phyloP scores from a whole-genome alignment of 2,797 vertebrate species.

The Rhadinocentrus ornatus region DNA sequence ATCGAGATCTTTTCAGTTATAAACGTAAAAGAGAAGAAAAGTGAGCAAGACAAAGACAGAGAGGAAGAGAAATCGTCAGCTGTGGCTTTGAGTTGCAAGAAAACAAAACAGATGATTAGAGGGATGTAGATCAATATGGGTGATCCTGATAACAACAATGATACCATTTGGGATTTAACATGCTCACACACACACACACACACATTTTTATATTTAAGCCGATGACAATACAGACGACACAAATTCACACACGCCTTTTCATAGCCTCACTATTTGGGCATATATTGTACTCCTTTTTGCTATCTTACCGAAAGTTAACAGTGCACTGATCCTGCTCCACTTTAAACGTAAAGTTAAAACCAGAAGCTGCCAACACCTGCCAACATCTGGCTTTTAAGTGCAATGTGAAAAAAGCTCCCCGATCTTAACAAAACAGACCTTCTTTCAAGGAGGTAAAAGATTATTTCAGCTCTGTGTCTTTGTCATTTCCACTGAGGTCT shows the following conservation, averaged over 20 bases:
- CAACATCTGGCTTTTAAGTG: no score
- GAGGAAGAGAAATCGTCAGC: constrained; percentile 43
- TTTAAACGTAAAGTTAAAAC: not conserved
- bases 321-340: not conserved
- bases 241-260: constrained; percentile 12
- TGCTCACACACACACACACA: constrained; percentile 12
- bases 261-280: constrained; percentile 11
- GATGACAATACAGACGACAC: not conserved
- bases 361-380: not conserved
- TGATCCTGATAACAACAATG: constrained; percentile 60
- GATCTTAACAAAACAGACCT: not conserved
- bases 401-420: no score
- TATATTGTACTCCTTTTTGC: not conserved
- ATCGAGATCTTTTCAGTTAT: constrained; percentile 54
- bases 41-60: constrained; percentile 48
- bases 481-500: not conserved
- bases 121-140: constrained; percentile 40
- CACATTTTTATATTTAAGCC: no score
- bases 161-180: constrained; percentile 46
- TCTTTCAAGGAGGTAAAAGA: not conserved
- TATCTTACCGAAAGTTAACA: not conserved
- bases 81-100: constrained; percentile 39
- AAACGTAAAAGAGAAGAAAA: constrained; percentile 32
- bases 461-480: not conserved
- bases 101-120: constrained; percentile 65